Evolutionary conservation across 2,113 vertebrate genomes (phyloP), one percentile per base, ranked within the genome.

Genomic region (Triplophysa tibetana): DNA sequence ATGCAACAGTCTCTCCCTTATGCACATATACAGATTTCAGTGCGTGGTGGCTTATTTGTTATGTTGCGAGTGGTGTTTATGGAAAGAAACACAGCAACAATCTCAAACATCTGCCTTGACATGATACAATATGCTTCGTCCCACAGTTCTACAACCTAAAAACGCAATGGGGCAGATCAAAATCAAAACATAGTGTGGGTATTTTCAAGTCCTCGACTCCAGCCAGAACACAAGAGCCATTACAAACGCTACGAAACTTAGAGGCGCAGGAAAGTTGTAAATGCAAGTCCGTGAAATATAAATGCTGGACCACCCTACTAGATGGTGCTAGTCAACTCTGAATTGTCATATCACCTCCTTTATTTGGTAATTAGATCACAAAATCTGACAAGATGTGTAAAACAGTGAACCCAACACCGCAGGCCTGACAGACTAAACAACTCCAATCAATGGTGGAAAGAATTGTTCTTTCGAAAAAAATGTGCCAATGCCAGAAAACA

Each of bases 341-440:
- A 83, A 81, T 83, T 70, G 74, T 86, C 85, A 89, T 86, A 63
- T 60, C 83, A 86, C 82, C 82, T 83, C 75, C 61, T 89, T 87
- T 85, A 80, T 81, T 88, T 82, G 88, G 94, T 94, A 97, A 97
- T 92, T 91, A 94, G 94, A 96, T 94, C 90, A 93, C 93, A 92
- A 86, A 89, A 93, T 88, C 81, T 81, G 79, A 89, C 88, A 91
- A 90, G 89, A 94, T 93, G 94, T 95, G 92, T 93, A 94, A 92
- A 95, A 87, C 94, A 91, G 91, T 90, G 88, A 93, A 92, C 92
- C 89, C 87, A 88, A 84, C 90, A 89, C 88, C 85, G 89, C 90
- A 91, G 92, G 90, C 87, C 93, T 89, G 85, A 87, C 93, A 97
- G 94, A 96, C 94, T 97, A 95, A 98, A 97, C 95, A 96, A 93